Conservation (phyloP, 1,140 invertebrate genomes). For the Cydia fagiglandana region DNA sequence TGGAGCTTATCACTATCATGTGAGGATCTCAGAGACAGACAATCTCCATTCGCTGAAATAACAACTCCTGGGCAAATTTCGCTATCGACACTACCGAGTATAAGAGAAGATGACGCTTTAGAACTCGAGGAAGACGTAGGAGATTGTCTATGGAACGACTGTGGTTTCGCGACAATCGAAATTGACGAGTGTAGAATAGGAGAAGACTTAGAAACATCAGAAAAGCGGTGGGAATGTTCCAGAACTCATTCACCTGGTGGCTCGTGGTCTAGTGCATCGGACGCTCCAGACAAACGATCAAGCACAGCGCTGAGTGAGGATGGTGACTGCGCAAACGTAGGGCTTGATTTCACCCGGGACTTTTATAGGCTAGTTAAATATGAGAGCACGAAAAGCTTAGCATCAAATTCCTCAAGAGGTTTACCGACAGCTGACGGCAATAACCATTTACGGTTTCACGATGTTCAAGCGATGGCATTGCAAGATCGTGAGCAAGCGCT, state of each 20-base stretch:
- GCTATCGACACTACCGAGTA: constrained; percentile 83
- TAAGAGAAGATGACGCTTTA: constrained; percentile 85
- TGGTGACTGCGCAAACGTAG: constrained; percentile 83
- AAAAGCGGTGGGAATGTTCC: constrained; percentile 78
- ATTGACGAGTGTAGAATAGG: constrained; percentile 72
- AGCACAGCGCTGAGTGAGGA: constrained; percentile 85
- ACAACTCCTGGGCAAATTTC: constrained; percentile 81
- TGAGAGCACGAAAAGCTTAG: constrained; percentile 88
- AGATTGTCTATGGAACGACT: constrained; percentile 86
- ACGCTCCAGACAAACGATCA: constrained; percentile 82
- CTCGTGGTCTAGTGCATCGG: constrained; percentile 83
- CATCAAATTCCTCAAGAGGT: constrained; percentile 86
- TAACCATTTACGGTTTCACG: constrained; percentile 67
- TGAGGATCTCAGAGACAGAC: constrained; percentile 82
- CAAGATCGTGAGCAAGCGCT: constrained; percentile 85
- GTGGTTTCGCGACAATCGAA: constrained; percentile 72
- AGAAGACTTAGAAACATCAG: constrained; percentile 63
- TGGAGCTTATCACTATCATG: constrained; percentile 87
- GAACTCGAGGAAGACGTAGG: constrained; percentile 87
- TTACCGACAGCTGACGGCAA: constrained; percentile 73
- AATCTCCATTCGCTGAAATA: constrained; percentile 73
- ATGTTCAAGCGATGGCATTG: constrained; percentile 68
- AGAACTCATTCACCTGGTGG: constrained; percentile 81
- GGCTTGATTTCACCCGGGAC: constrained; percentile 88
- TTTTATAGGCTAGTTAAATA: constrained; percentile 89